Percentiles rank a stretch among this genome's conserved stretches.
phyloP scores from a whole-genome alignment of 35 echinoderm and acorn worm species.

The Acanthaster planci region DNA sequence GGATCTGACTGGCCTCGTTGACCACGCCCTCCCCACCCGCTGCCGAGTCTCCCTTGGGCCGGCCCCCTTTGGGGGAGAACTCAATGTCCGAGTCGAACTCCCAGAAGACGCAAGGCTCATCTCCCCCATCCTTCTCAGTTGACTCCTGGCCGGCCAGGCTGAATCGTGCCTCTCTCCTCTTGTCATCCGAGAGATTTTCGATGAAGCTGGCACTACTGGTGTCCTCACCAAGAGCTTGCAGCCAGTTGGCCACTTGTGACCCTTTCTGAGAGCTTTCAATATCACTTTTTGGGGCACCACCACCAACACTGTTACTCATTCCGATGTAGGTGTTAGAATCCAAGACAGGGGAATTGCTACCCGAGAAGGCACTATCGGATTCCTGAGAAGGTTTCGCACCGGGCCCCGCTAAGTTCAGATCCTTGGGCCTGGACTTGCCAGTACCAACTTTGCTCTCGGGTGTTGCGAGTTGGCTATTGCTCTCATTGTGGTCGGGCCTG shows the following conservation, averaged over 20 bases:
- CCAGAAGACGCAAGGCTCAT: conserved; percentile 87
- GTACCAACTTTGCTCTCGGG: neutral
- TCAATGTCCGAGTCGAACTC: conserved; percentile 93
- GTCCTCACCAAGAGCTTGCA: conserved; percentile 47
- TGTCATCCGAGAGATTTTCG: conserved; percentile 15
- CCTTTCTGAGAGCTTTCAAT: conserved; percentile 16
- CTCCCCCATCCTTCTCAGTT: conserved; percentile 37
- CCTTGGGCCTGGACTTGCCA: conserved; percentile 27
- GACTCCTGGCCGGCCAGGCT: neutral
- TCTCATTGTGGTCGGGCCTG: neutral
- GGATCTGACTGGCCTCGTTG: conserved; percentile 58
- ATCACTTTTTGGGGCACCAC: neutral
- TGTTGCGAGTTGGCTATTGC: neutral
- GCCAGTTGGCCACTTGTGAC: conserved; percentile 41
- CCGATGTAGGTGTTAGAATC: neutral
- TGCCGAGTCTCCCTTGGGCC: neutral
- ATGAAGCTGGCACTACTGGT: conserved; percentile 32
- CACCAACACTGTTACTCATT: neutral
- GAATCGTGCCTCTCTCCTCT: conserved; percentile 4
- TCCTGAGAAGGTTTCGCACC: conserved; percentile 25
- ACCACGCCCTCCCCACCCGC: conserved; percentile 11
- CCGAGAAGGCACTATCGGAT: conserved; percentile 73
- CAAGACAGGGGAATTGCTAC: conserved; percentile 52
- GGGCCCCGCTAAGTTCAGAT: conserved; percentile 26
- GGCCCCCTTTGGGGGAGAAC: conserved; percentile 1